Conservation (phyloP, 2,113 vertebrate species). For the Gobiocypris rarus region DNA sequence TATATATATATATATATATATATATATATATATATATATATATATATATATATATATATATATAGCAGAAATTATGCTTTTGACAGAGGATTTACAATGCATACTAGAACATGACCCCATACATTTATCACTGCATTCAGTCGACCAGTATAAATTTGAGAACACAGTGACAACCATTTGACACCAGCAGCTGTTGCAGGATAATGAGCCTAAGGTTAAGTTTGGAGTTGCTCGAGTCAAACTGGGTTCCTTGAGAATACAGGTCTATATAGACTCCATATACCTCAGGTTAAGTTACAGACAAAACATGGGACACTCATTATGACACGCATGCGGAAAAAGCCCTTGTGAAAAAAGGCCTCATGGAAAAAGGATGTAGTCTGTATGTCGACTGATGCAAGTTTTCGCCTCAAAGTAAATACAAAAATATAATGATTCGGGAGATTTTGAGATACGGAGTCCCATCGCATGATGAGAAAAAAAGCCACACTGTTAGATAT, state of each 20-base stretch:
- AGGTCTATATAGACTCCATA: not conserved
- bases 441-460: not conserved
- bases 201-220: conserved; percentile 22
- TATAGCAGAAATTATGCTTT: not conserved
- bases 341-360: not conserved
- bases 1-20: too few relatives aligned
- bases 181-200: conserved; percentile 29
- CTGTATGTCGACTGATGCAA: not conserved
- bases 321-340: not conserved
- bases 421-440: too few relatives aligned
- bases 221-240: conserved; percentile 19
- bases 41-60: not conserved
- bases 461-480: not conserved
- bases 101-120: not conserved
- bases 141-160: conserved; percentile 25
- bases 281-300: conserved; percentile 8
- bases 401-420: not conserved
- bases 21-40: too few relatives aligned
- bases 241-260: conserved; percentile 20
- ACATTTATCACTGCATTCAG: not conserved
- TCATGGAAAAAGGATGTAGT: not conserved
- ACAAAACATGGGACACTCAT: conserved; percentile 16
- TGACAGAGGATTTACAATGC: not conserved
- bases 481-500: not conserved
- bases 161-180: conserved; percentile 38